Percentiles rank a stretch among this genome's conserved stretches.
Conservation (phyloP, 92 coral and sea anemone genomes). For the Chrysogorgia sp. region DNA sequence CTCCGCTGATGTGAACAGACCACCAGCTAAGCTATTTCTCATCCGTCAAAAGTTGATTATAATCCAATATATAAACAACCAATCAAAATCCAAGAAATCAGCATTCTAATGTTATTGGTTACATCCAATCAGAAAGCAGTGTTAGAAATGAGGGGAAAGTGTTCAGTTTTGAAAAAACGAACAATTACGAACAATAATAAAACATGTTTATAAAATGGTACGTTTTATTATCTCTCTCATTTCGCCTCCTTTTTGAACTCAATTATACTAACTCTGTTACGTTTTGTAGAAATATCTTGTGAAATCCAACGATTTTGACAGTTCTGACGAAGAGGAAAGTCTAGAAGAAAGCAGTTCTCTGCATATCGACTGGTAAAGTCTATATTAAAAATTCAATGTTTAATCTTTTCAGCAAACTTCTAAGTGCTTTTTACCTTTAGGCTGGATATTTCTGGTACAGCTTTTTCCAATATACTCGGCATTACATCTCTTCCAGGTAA, state of each 20-base stretch:
- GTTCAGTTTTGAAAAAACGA: neutral
- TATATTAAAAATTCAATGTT: neutral
- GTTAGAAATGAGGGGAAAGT: neutral
- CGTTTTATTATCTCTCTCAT: constrained; percentile 14
- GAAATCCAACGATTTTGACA: constrained; percentile 68
- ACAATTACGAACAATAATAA: no score
- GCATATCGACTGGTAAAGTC: constrained; percentile 70
- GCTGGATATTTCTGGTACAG: neutral
- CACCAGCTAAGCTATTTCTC: no score
- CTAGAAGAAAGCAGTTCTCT: constrained; percentile 62
- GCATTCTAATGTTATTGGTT: constrained; percentile 7
- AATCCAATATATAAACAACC: neutral
- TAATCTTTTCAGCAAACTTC: no score
- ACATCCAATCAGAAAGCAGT: neutral
- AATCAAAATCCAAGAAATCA: neutral
- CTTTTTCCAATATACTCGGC: neutral
- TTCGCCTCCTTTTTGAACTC: neutral
- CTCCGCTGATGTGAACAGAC: no score
- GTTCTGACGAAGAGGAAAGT: constrained; percentile 73
- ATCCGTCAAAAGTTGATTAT: no score
- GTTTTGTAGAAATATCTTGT: constrained; percentile 49
- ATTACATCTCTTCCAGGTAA: neutral
- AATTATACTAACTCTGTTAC: neutral
- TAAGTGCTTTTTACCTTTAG: neutral
- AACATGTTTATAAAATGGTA: constrained; percentile 44